Percentiles rank a stretch among this genome's conserved stretches.
Conservation (phyloP, 2,113 vertebrate genomes). For the Xiphorhynchus elegans region DNA sequence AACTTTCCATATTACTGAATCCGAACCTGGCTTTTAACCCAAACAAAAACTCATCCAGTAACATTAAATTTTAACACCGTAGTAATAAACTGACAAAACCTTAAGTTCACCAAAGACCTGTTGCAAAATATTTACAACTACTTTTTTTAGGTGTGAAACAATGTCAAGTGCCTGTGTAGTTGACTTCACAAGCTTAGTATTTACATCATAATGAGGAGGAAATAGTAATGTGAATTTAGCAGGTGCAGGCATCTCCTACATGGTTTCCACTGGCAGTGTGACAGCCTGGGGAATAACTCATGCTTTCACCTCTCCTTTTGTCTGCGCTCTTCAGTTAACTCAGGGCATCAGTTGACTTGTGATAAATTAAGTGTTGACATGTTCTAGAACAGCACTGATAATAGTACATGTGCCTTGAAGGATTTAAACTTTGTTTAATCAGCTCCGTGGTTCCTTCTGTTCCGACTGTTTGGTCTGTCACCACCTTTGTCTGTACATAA, state of each 20-base stretch:
- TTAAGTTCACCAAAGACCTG: background rate
- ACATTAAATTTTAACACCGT: background rate
- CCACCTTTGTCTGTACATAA: background rate
- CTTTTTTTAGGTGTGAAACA: rapidly evolving
- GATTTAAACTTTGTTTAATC: background rate
- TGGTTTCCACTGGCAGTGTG: background rate
- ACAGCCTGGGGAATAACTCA: background rate
- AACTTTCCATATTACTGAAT: background rate
- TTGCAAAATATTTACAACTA: background rate
- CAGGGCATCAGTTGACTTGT: background rate
- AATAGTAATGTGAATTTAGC: background rate
- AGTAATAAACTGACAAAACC: background rate
- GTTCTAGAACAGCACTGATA: background rate
- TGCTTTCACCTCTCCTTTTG: background rate
- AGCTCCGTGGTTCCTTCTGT: background rate
- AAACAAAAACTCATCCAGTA: background rate
- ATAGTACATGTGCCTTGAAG: background rate
- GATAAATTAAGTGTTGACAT: background rate
- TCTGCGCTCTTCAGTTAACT: rapidly evolving
- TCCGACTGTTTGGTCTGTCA: background rate
- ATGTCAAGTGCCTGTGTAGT: background rate
- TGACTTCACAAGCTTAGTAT: background rate
- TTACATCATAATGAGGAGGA: background rate
- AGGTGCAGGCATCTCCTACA: background rate
- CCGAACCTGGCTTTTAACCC: background rate